Evolutionary conservation across 2,113 vertebrate genomes (phyloP), one percentile per base, ranked within the genome.

Genomic region (Mohoua ochrocephala): DNA sequence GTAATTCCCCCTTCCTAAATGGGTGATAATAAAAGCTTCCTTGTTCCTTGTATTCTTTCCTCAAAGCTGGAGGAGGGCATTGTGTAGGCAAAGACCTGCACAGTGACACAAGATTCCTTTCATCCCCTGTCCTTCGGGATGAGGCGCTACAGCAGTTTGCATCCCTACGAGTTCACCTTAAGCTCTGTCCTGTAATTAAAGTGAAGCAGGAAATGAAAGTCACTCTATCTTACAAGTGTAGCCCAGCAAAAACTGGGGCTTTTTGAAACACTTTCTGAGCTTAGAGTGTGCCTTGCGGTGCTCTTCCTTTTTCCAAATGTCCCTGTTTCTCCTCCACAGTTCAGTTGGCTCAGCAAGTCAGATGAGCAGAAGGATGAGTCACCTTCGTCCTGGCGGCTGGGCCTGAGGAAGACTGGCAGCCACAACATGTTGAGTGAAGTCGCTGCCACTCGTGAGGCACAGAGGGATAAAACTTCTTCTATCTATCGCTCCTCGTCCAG

Each of bases 311-410:
- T 88, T 15, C 50, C 65, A 42, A 24, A 9, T 28, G 35, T 60
- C 28, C 57, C 53, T 57, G 47, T 74, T 75, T 68, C 44, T 57
- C 31, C 85, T 50, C 39, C 37, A 1, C 63, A 98, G 98, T 94
- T 97, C 94, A 95, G 95, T 28, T 97, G 98, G 88, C 97, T 97
- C 64, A 97, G 91, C 94, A 98, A 96, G 95, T 49, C 93, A 2
- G 98, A 98, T 0, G 98, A 98, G 78, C 96, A 98, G 93, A 98
- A 97, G 89, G 98, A 98, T 10, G 98, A 98, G 87, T 98, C 98
- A 2, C 98, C 98, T 8, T 96, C 98, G 0, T 98, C 98, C 0
- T 98, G 98, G 98, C 95, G 98, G 42, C 84, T 98, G 87, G 98
- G 98, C 5, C 97, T 98, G 6, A 93, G 98, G 28, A 98, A 98